Evolutionary conservation across 2,888 invertebrate genomes (phyloP).

Genomic region (Bombylius major): DNA sequence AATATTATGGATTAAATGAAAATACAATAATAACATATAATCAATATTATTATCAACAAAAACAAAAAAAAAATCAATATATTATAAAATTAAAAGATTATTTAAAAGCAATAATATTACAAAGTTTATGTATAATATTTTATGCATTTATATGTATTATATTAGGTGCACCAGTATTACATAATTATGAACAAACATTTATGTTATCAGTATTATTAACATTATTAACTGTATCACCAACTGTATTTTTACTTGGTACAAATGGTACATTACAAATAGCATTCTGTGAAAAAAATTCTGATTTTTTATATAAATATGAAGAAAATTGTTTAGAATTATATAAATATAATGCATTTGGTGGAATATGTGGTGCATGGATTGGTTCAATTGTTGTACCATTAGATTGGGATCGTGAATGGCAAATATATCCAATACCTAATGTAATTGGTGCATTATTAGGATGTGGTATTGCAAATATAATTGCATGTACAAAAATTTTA

Average conservation of each 20-base stretch:
- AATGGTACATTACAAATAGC: slow-evolving; percentile 33
- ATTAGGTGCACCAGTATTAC: slow-evolving; percentile 35
- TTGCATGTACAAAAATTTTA: slow-evolving; percentile 30
- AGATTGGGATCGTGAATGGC: slow-evolving; percentile 82
- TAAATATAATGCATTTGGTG: slow-evolving; percentile 33
- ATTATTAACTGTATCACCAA: slow-evolving; percentile 32
- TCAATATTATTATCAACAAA: neutral
- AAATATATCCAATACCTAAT: slow-evolving; percentile 57
- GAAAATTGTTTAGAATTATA: slow-evolving; percentile 31
- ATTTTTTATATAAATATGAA: slow-evolving; percentile 30
- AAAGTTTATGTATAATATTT: slow-evolving; percentile 28
- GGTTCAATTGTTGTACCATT: slow-evolving; percentile 70
- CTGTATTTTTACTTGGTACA: slow-evolving; percentile 32
- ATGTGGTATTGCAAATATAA: slow-evolving; percentile 40
- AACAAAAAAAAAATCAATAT: neutral
- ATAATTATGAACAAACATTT: slow-evolving; percentile 34
- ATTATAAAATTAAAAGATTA: slow-evolving; percentile 22
- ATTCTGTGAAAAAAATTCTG: slow-evolving; percentile 32
- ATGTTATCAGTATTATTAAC: slow-evolving; percentile 31
- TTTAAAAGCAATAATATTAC: slow-evolving; percentile 26
- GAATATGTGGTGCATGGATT: slow-evolving; percentile 60
- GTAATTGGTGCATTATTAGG: slow-evolving; percentile 48
- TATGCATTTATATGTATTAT: slow-evolving; percentile 34
- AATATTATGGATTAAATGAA: slow-evolving; percentile 27
- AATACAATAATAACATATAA: slow-evolving; percentile 17